Evolutionary conservation across 1,140 invertebrate species (phyloP).

Genomic region (Pentalonia nigronervosa): DNA sequence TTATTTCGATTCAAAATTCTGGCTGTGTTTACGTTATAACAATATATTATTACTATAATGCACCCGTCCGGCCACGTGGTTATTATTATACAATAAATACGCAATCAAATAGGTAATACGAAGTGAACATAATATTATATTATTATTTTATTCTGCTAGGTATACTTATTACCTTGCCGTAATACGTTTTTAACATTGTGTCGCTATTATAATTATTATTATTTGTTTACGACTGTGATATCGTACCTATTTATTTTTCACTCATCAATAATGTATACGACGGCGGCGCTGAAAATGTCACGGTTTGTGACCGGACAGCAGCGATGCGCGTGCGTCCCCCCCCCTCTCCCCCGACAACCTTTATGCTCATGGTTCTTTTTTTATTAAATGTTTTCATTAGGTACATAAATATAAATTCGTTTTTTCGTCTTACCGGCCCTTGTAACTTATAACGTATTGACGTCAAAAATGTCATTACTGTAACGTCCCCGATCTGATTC

Average conservation of each 20-base stretch:
- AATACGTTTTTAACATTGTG: background rate
- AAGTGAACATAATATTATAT: background rate
- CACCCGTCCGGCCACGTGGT: background rate
- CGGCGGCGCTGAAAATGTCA: conserved; percentile 36
- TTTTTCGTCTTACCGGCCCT: background rate
- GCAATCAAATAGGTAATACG: background rate
- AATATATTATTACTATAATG: conserved; percentile 7
- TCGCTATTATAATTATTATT: background rate
- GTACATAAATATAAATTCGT: background rate
- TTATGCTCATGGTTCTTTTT: background rate
- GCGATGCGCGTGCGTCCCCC: background rate
- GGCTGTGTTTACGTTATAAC: background rate
- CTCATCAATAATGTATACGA: conserved; percentile 50
- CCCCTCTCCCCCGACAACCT: background rate
- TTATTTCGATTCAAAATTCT: conserved; percentile 23
- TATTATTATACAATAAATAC: conserved; percentile 1
- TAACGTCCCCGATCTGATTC: background rate
- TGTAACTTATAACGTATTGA: background rate
- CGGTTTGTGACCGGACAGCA: background rate
- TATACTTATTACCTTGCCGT: background rate
- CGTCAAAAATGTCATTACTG: background rate
- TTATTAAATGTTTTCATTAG: background rate
- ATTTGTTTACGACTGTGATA: background rate
- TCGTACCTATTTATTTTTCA: conserved; percentile 20
- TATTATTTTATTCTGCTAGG: background rate